Percentiles rank a stretch among this genome's conserved stretches.
Conservation (phyloP, 1,140 invertebrate species). For the Scaptomyza pallida region DNA sequence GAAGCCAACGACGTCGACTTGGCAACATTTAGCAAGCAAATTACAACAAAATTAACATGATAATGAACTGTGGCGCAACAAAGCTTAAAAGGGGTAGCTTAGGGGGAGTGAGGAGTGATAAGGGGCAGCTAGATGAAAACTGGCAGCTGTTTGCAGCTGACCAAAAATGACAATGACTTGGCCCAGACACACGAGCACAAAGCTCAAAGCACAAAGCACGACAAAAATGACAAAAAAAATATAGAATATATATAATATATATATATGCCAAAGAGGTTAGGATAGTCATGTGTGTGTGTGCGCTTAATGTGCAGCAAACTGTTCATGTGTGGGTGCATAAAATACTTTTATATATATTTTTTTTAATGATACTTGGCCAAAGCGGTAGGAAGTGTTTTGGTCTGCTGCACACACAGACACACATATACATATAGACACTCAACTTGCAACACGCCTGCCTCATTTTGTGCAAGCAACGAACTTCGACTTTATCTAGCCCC, state of each 20-base stretch:
- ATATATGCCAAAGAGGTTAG: constrained; percentile 2
- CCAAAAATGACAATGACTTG: constrained; percentile 82
- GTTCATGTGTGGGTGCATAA: constrained; percentile 51
- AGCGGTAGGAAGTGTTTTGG: constrained; percentile 82
- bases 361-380: constrained; percentile 82
- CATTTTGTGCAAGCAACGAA: constrained; percentile 68
- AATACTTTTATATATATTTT: constrained; percentile 82
- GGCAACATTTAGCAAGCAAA: constrained; percentile 82
- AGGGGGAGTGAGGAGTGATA: not conserved
- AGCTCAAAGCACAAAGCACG: constrained; percentile 6
- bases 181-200: constrained; percentile 42
- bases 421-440: constrained; percentile 4
- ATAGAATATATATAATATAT: constrained; percentile 1
- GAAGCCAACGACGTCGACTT: constrained; percentile 51
- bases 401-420: constrained; percentile 77
- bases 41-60: constrained; percentile 83
- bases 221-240: constrained; percentile 29
- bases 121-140: constrained; percentile 43
- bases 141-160: constrained; percentile 76
- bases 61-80: constrained; percentile 70
- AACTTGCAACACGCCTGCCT: constrained; percentile 31
- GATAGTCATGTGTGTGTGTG: constrained; percentile 24
- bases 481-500: constrained; percentile 39
- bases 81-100: not conserved
- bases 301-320: constrained; percentile 47